Evolutionary conservation across 2,888 invertebrate genomes (phyloP).

Genomic region (Seira musarum): DNA sequence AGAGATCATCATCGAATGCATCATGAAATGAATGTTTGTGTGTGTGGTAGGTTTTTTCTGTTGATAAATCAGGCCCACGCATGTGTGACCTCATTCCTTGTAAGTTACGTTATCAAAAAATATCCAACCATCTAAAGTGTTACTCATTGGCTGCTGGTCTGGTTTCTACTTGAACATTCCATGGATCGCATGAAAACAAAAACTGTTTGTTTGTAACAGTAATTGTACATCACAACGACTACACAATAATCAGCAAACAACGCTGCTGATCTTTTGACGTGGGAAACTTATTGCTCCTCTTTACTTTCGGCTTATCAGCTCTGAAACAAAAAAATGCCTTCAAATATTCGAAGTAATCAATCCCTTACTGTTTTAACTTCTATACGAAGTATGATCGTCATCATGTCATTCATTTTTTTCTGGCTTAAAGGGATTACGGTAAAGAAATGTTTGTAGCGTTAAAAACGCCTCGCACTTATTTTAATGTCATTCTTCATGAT

Average conservation of each 20-base stretch:
- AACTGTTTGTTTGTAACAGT: conserved; percentile 1
- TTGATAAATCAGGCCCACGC: conserved; percentile 55
- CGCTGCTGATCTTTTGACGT: neutral
- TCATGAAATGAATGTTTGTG: conserved; percentile 13
- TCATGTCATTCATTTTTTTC: too few relatives aligned
- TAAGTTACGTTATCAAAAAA: conserved; percentile 16
- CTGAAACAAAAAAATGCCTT: neutral
- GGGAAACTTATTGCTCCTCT: neutral
- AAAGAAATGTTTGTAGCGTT: too few relatives aligned
- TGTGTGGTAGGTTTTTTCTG: conserved; percentile 14
- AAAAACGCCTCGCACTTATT: too few relatives aligned
- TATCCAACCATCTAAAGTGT: conserved; percentile 18
- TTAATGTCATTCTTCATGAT: conserved; percentile 14
- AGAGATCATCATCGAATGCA: neutral
- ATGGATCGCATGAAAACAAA: conserved; percentile 33
- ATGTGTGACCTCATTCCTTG: conserved; percentile 59
- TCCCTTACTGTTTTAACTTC: too few relatives aligned
- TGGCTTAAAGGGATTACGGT: too few relatives aligned
- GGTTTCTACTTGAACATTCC: conserved; percentile 35
- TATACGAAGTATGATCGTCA: too few relatives aligned
- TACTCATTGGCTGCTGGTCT: neutral
- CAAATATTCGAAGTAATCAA: too few relatives aligned
- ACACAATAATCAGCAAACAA: neutral
- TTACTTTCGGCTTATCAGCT: neutral
- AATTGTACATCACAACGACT: neutral